A percentile compares a stretch with the other conserved stretches of the same genome.
Evolutionary conservation across 2,113 vertebrate species (phyloP).

Genomic region (Camelus bactrianus): DNA sequence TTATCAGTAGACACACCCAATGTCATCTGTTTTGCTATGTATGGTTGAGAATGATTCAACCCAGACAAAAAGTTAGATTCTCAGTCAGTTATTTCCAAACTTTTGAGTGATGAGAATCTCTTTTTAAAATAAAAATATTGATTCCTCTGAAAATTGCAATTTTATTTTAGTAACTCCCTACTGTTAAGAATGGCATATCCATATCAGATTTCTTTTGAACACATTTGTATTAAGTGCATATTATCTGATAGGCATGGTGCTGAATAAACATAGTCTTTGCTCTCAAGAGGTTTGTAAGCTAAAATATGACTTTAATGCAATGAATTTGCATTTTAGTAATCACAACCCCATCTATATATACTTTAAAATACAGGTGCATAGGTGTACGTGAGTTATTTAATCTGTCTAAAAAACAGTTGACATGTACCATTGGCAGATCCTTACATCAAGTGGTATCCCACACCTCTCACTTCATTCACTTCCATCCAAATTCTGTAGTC

Average conservation of each 20-base stretch:
- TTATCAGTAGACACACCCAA: neutral
- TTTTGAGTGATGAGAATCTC: neutral
- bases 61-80: neutral
- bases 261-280: neutral
- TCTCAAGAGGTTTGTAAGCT: conserved; percentile 26
- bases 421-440: neutral
- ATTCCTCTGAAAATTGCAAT: neutral
- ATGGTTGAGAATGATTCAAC: neutral
- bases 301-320: neutral
- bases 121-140: neutral
- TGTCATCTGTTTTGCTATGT: neutral
- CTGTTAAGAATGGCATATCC: neutral
- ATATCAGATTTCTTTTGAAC: neutral
- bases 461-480: neutral
- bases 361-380: neutral
- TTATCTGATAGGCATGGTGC: neutral
- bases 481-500: neutral
- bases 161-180: neutral
- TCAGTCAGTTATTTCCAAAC: neutral
- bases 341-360: neutral
- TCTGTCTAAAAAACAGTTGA: neutral
- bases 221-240: neutral
- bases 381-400: neutral
- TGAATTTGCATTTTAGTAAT: conserved; percentile 32
- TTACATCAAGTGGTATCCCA: neutral